Base-by-base conservation (phyloP, 2,797 vertebrate genomes). In the Sylvilagus floridanus region DNA sequence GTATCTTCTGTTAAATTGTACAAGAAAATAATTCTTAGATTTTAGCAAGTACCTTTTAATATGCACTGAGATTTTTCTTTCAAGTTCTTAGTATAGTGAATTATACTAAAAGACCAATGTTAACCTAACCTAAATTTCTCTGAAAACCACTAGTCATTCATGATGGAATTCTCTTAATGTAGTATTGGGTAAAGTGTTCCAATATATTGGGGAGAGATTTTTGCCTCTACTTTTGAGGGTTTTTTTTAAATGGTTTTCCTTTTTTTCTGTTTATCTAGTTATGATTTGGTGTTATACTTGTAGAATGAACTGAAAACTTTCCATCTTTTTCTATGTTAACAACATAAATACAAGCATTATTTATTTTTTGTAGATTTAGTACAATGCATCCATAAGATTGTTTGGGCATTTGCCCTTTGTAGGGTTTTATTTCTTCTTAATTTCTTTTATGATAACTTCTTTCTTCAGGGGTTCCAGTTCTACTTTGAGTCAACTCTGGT, bases 401-500 rank as follows among this genome's bases (percentile, higher is more conserved):
- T 82, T 50, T 89, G 87, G 95, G 71, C 75, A 65, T 89, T 75
- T 84, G 79, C 42, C 62, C 26, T 91, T 85, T 76, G 54, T 5
- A 52, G 32, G 42, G 21, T 96, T 96, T 89, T 76, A 60, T 81
- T 90, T 87, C 73, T 68, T 94, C 35, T 92, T 57, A 73, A 68
- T 84, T 89, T 96, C n/a, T 88, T 95, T 90, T 93, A 66, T 81
- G 42, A 65, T 62, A 95, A 50, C 63, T 93, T 21, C 13, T 71
- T 62, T 93, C 94, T 84, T 72, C 65, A 93, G 72, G 28, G 57
- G 71, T 76, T 96, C 4, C 30, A 93, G 10, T 86, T 96, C 32
- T 37, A 84, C 94, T 83, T 79, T 68, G 32, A 91, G 81, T 94
- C 88, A 94, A 77, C 63, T 96, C 96, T 91, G 52, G 19, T 85